phyloP scores from a whole-genome alignment of 2,797 vertebrate species.

The Rhabdomys pumilio region DNA sequence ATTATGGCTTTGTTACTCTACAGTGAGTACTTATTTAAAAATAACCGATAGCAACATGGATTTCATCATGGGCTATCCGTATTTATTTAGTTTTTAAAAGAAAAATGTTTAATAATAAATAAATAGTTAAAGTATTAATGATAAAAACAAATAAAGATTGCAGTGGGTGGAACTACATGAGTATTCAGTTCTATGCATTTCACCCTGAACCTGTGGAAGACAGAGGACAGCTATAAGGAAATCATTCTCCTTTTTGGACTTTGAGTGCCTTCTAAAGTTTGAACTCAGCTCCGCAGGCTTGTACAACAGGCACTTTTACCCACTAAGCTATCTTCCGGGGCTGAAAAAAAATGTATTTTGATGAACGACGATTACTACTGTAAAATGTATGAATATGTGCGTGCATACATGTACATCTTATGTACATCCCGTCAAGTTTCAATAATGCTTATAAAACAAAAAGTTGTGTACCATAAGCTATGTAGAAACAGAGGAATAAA shows the following conservation, averaged over 20 bases:
- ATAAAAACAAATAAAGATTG: neutral
- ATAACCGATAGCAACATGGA: neutral
- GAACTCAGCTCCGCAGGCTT: neutral
- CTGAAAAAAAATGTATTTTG: neutral
- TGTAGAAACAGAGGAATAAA: neutral
- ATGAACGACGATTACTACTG: neutral
- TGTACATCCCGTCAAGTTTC: neutral
- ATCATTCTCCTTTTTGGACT: neutral
- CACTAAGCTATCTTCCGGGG: neutral
- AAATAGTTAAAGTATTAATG: neutral
- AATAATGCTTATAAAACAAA: neutral
- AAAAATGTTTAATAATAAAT: neutral
- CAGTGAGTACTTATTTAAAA: neutral
- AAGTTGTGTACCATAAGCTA: neutral
- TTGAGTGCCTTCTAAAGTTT: neutral
- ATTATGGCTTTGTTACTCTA: neutral
- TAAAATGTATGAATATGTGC: neutral
- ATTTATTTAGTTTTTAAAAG: neutral
- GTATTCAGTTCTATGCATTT: fast-evolving
- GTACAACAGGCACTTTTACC: neutral
- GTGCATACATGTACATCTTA: fast-evolving
- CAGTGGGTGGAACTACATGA: neutral
- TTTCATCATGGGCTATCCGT: neutral
- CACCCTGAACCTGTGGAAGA: neutral
- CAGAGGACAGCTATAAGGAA: too few relatives aligned